Base-by-base conservation (phyloP, 2,113 vertebrate genomes). In the Hucho hucho region DNA sequence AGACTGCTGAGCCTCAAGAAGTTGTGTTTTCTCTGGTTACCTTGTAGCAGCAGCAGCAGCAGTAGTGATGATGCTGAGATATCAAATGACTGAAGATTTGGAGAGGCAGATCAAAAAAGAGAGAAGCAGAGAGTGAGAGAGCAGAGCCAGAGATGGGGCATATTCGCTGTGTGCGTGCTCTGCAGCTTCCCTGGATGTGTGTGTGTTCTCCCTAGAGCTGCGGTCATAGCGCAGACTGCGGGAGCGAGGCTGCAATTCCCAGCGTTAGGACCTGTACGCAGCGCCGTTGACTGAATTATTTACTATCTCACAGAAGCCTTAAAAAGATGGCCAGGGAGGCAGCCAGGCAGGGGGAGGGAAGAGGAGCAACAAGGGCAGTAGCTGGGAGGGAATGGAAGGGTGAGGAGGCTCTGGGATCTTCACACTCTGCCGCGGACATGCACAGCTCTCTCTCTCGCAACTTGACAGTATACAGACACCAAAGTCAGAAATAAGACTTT, bases 211-310 rank as follows among this genome's bases (percentile, higher is more conserved):
- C 46, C 63, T 73, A 79, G 81, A 84, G 83, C 85, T 78, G 86
- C 86, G 88, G 81, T 75, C 71, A 83, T 75, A 74, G 76, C 56
- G 76, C 79, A 75, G 77, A 78, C 89, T 89, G 91, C 87, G 89
- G 83, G 82, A 87, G 69, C 69, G 82, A 88, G 69, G 84, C 84
- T 79, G 83, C 79, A 65, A 69, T 77, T 82, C 81, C 77, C 75
- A 14, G 75, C 84, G 83, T 81, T 3, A 75, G 82, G 83, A 86
- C 85, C 86, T 82, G 87, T 83, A 74, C 68, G 71, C 81, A 75
- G 79, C 64, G 43, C 11, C 1, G 82, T 85, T 89, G 87, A 89
- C 86, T 92, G 74, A 92, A 92, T 92, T 90, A 93, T 92, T 93
- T 81, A 93, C 82, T 69, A 68, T 78, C 29, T 65, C 76, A 77